These are phyloP conservation scores for Aethina tumida DNA, from an alignment of 1,140 invertebrate genomes.

Conservation along the genomic window DNA sequence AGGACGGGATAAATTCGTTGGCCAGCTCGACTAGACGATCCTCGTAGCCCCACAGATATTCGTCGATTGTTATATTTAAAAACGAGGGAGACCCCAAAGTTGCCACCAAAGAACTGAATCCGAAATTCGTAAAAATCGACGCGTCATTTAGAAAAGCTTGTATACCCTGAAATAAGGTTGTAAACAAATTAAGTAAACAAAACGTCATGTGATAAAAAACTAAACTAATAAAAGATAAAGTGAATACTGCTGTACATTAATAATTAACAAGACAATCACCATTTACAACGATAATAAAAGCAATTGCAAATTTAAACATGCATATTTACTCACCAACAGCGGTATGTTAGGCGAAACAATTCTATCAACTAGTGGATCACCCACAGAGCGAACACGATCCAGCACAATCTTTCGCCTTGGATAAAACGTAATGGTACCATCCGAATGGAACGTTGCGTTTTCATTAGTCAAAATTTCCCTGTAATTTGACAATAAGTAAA, in stretches of 20 bases:
- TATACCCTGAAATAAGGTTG: slow-evolving; percentile 47
- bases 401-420: slow-evolving; percentile 59
- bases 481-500: slow-evolving; percentile 19
- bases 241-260: no score
- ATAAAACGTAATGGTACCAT: slow-evolving; percentile 62
- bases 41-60: slow-evolving; percentile 80
- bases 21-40: slow-evolving; percentile 62
- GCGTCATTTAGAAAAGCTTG: slow-evolving; percentile 46
- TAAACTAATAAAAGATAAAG: no score
- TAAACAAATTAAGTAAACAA: no score
- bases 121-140: slow-evolving; percentile 50
- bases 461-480: slow-evolving; percentile 60
- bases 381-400: slow-evolving; percentile 56
- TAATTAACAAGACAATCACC: no score
- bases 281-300: no score
- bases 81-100: slow-evolving; percentile 57
- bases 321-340: slow-evolving; percentile 51
- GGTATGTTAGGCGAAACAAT: slow-evolving; percentile 69
- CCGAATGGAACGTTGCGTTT: slow-evolving; percentile 53
- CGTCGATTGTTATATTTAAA: slow-evolving; percentile 54
- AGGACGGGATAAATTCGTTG: slow-evolving; percentile 55
- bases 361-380: slow-evolving; percentile 49
- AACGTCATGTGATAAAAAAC: no score
- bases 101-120: slow-evolving; percentile 49
- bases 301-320: slow-evolving; percentile 1